Percentiles rank a stretch among this genome's conserved stretches.
Conservation (phyloP, 2,113 vertebrate genomes). For the Anoura caudifer region DNA sequence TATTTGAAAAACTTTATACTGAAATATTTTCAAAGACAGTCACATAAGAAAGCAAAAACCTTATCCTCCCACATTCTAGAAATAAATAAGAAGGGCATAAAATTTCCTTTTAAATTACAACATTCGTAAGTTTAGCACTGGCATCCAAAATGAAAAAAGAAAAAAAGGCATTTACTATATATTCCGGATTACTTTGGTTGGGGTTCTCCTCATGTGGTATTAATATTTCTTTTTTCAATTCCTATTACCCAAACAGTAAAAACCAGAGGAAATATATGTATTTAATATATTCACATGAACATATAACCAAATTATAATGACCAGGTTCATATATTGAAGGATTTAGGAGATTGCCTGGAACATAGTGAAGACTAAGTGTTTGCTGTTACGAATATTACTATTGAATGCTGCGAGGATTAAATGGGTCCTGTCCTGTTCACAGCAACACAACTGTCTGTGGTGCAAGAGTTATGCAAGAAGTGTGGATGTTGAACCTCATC, state of each 20-base stretch:
- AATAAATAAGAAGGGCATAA: conserved; percentile 76
- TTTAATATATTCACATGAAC: background rate
- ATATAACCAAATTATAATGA: background rate
- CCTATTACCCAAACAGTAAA: conserved; percentile 76
- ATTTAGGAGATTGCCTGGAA: background rate
- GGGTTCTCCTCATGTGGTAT: conserved; percentile 45
- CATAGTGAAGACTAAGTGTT: background rate
- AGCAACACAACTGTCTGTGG: background rate
- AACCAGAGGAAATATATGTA: conserved; percentile 57
- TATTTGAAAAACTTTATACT: conserved; percentile 77
- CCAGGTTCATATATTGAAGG: background rate
- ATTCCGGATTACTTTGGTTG: conserved; percentile 76
- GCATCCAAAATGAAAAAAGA: conserved; percentile 74
- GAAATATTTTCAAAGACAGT: conserved; percentile 76
- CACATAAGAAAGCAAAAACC: conserved; percentile 74
- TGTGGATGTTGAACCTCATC: background rate
- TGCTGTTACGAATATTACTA: background rate
- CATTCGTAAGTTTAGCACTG: conserved; percentile 81
- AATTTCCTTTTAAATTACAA: conserved; percentile 69
- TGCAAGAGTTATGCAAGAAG: background rate
- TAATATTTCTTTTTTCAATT: conserved; percentile 73
- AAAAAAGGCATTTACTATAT: conserved; percentile 71
- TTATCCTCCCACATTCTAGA: conserved; percentile 73
- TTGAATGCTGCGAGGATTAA: background rate
- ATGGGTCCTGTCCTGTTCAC: background rate